A percentile compares a stretch with the other conserved stretches of the same genome.
These are phyloP conservation scores for Acrocephalus kingi DNA, from an alignment of 2,113 vertebrate genomes.

Conservation along the genomic window DNA sequence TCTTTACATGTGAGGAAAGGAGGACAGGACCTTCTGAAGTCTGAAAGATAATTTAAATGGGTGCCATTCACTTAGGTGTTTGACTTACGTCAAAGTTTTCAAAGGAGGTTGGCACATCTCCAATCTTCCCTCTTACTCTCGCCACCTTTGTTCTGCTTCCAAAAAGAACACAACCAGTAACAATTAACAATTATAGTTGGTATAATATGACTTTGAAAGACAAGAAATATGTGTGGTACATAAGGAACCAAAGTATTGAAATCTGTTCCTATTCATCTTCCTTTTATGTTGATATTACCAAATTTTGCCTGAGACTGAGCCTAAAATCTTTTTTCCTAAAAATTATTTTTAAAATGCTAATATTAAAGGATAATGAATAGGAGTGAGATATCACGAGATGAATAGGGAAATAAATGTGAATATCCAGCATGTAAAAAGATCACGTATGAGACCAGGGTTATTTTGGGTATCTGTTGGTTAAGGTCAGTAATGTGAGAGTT, in stretches of 20 bases:
- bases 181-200: neutral
- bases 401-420: neutral
- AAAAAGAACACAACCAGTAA: neutral
- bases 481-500: neutral
- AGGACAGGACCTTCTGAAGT: neutral
- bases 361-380: neutral
- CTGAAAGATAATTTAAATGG: neutral
- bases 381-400: neutral
- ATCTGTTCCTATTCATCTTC: neutral
- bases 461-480: neutral
- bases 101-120: neutral
- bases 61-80: neutral
- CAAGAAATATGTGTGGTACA: neutral
- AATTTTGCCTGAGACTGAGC: neutral
- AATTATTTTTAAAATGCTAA: neutral
- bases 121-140: neutral
- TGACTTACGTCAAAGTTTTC: neutral
- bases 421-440: neutral
- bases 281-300: neutral
- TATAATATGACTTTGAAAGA: neutral
- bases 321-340: neutral
- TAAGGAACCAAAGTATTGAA: neutral
- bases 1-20: neutral
- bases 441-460: neutral
- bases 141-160: neutral